Evolutionary conservation across 2,797 vertebrate species (phyloP), one percentile per base, ranked within the genome.

Genomic region (Poeciliopsis infans): DNA sequence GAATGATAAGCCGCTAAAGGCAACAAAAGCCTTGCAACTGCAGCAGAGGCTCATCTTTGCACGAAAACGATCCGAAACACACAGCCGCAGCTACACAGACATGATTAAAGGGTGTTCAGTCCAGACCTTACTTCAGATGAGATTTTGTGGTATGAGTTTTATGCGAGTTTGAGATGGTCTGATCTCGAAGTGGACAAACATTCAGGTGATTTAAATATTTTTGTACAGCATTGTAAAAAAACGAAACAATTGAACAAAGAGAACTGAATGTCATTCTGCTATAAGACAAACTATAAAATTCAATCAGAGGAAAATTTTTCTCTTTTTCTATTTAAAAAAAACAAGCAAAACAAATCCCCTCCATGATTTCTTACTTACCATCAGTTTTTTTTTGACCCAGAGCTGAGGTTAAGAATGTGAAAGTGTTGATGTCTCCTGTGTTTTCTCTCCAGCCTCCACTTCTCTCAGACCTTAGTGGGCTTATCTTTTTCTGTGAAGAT

Each of bases 401-500:
- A 70, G 41, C 41, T 70, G 39, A 43, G 39, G 39, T 43, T 43
- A 45, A 28, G 41, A 45, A 23, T 68, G 57, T 78, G 33, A 82
- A 92, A 88, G 36, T 55, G 53, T 43, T 82, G 84, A 88, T 70
- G 55, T 82, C 33, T 82, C 49, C 25, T 13, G n/a, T 64, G 39
- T 80, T 83, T 84, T 69, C 23, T 74, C 31, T 75, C 5, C 79
- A 70, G 46, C 45, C 8, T 75, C 47, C 71, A 46, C n/a, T 59
- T 77, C 41, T 72, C 41, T 71, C 39, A n/a, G n/a, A 41, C 55
- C 71, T 81, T 79, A 66, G 69, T 47, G 15, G 33, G 51, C 79
- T 88, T 86, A 88, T 89, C 88, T 77, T 61, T 69, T 74, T 39
- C 43, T 80, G 41, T 74, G 41, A 64, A 75, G 74, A 78, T 79